These are phyloP conservation scores for Tiaroga cobitis DNA, from an alignment of 2,797 vertebrate genomes.

Conservation along the genomic window DNA sequence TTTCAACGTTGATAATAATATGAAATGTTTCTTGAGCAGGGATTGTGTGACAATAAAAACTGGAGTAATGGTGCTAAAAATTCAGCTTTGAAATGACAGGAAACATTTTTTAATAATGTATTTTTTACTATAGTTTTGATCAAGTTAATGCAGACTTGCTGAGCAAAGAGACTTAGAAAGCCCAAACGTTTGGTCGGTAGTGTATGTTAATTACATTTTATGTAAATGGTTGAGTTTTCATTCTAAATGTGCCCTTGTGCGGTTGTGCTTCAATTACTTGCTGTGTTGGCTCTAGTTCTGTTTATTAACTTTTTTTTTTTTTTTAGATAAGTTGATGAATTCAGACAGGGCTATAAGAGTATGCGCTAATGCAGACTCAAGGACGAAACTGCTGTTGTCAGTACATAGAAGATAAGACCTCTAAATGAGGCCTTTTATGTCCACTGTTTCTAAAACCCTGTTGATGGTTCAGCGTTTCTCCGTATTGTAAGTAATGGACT, in stretches of 20 bases:
- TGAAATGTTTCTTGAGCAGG: background rate
- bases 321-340: conserved; percentile 1
- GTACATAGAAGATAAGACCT: conserved; percentile 1
- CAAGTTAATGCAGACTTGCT: background rate
- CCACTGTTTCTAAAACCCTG: background rate
- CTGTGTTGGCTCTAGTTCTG: background rate
- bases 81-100: background rate
- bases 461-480: background rate
- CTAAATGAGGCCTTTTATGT: conserved; percentile 12
- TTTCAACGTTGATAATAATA: background rate
- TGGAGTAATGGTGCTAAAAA: background rate
- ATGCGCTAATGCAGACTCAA: conserved; percentile 8
- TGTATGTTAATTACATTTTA: background rate
- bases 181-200: background rate
- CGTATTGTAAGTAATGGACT: background rate
- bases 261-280: background rate
- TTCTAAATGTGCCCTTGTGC: background rate
- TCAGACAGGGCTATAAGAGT: conserved; percentile 10
- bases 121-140: background rate
- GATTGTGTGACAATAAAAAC: background rate
- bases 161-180: background rate
- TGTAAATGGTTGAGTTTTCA: background rate
- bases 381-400: background rate
- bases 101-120: background rate
- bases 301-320: conserved; percentile 8